Percentiles rank a stretch among this genome's conserved stretches.
These are phyloP conservation scores for Selenia dentaria DNA, from an alignment of 2,888 invertebrate species.

Conservation along the genomic window DNA sequence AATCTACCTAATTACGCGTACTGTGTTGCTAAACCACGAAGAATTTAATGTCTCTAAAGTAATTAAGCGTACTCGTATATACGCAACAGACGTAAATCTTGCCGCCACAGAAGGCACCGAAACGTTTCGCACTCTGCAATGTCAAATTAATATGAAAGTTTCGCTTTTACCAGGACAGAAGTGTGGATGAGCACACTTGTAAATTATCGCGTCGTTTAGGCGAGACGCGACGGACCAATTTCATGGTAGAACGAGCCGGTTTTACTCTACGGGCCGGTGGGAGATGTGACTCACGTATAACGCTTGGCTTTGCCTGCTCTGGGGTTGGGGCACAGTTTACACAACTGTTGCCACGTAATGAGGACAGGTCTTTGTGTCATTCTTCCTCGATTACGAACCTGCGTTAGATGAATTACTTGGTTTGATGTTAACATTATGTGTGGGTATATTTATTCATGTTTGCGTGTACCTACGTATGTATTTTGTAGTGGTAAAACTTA, in stretches of 20 bases:
- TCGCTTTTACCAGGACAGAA: constrained; percentile 41
- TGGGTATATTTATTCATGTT: too few relatives aligned
- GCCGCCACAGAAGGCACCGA: neutral
- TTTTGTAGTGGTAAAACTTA: too few relatives aligned
- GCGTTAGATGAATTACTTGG: too few relatives aligned
- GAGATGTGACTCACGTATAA: neutral
- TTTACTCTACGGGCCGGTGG: constrained; percentile 14
- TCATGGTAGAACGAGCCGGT: constrained; percentile 51
- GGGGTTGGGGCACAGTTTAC: neutral
- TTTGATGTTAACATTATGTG: too few relatives aligned
- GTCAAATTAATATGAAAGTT: constrained; percentile 48
- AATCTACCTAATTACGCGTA: too few relatives aligned
- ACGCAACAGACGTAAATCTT: neutral
- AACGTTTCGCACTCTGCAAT: constrained; percentile 14
- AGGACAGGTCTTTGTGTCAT: too few relatives aligned
- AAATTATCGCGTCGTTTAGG: constrained; percentile 66
- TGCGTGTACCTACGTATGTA: too few relatives aligned
- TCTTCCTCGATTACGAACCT: too few relatives aligned
- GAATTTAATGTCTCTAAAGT: neutral
- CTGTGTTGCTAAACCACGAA: neutral
- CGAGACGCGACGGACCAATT: constrained; percentile 57
- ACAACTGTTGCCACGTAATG: neutral
- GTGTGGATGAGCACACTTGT: constrained; percentile 54
- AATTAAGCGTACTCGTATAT: neutral
- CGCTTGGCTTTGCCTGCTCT: neutral